Conservation (phyloP, 2,888 invertebrate species). For the Stenodera caucasica region DNA sequence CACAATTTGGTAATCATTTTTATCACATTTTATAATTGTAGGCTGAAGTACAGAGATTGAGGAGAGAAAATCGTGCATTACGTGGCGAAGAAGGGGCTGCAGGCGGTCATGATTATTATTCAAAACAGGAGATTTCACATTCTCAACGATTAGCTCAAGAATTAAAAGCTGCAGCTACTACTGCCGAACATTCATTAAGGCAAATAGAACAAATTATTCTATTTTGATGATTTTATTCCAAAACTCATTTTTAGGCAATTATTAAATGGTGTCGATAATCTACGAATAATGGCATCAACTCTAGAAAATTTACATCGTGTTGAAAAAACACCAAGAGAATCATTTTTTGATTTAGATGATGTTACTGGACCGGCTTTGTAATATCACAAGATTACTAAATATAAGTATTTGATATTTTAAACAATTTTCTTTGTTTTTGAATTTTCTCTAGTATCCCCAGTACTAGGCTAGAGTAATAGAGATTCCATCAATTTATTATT, state of each 20-base stretch:
- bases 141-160: constrained; percentile 64
- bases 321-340: constrained; percentile 58
- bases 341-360: constrained; percentile 57
- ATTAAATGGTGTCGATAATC: constrained; percentile 67
- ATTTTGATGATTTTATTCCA: constrained; percentile 13
- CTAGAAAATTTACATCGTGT: constrained; percentile 64
- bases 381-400: too few species aligned
- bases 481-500: too few species aligned
- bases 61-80: constrained; percentile 59
- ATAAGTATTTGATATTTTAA: too few species aligned
- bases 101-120: constrained; percentile 50
- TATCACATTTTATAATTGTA: constrained; percentile 36
- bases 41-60: constrained; percentile 58
- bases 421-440: too few species aligned
- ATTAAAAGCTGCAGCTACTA: constrained; percentile 64
- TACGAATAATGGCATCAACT: constrained; percentile 65
- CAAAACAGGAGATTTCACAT: constrained; percentile 40
- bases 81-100: constrained; percentile 56
- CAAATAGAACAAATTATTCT: constrained; percentile 38
- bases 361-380: constrained; percentile 59
- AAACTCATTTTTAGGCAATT: constrained; percentile 68
- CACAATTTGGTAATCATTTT: constrained; percentile 12
- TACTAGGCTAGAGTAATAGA: too few species aligned
- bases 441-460: too few species aligned
- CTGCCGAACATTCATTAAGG: constrained; percentile 69